Conservation (phyloP, 1,140 invertebrate species). For the Drosophila tristis region DNA sequence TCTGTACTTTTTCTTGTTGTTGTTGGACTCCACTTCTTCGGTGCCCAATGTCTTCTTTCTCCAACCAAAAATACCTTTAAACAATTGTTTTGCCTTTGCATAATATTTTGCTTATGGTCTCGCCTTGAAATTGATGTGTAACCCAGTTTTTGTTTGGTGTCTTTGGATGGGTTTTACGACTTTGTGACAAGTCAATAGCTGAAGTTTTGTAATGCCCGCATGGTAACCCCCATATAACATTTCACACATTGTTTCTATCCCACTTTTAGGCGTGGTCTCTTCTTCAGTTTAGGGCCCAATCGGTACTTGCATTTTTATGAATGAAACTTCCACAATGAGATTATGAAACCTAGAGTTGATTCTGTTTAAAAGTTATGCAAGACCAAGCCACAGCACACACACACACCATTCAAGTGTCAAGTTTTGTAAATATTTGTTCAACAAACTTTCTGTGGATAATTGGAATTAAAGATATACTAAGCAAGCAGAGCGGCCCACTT, state of each 20-base stretch:
- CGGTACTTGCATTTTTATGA: slow-evolving; percentile 42
- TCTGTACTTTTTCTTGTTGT: background rate
- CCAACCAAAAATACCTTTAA: slow-evolving; percentile 10
- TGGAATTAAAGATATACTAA: slow-evolving; percentile 77
- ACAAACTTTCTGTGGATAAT: slow-evolving; percentile 63
- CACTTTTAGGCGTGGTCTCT: slow-evolving; percentile 9
- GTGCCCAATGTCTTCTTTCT: no score
- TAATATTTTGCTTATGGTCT: background rate
- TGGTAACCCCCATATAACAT: slow-evolving; percentile 42
- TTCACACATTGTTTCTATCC: slow-evolving; percentile 60
- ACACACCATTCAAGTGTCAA: slow-evolving; percentile 15
- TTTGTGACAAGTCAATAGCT: slow-evolving; percentile 58
- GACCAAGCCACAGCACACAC: background rate
- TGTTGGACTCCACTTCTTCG: background rate
- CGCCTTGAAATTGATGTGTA: slow-evolving; percentile 52
- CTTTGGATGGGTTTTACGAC: slow-evolving; percentile 51
- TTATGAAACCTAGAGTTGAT: slow-evolving; percentile 22
- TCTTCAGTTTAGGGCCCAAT: slow-evolving; percentile 5
- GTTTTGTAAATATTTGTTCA: slow-evolving; percentile 28
- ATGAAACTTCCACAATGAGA: slow-evolving; percentile 46
- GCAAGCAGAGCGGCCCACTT: slow-evolving; percentile 57
- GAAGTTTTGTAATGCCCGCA: slow-evolving; percentile 66
- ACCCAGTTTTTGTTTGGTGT: slow-evolving; percentile 51
- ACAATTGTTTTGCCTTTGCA: background rate
- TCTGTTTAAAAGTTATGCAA: slow-evolving; percentile 34